Percentiles rank a stretch among this genome's conserved stretches.
Conservation (phyloP, 2,888 invertebrate genomes). For the Sesia bembeciformis region DNA sequence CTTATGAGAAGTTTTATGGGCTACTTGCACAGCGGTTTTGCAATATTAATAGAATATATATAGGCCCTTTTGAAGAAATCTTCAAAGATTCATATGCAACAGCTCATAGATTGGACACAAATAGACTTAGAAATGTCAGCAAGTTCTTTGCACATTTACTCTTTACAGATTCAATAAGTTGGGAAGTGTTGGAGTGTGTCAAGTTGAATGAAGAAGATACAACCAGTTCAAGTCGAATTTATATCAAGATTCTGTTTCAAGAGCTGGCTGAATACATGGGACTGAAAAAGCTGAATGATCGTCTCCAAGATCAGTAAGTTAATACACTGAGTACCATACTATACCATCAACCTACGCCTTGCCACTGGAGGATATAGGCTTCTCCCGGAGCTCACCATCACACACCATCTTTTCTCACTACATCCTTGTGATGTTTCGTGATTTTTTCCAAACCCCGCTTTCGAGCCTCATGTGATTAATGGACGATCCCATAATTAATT, state of each 20-base stretch:
- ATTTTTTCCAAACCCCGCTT: too few species aligned
- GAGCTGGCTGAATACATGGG: conserved; percentile 98
- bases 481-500: too few species aligned
- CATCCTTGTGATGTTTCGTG: too few species aligned
- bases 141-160: conserved; percentile 97
- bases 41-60: conserved; percentile 92
- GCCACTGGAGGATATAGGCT: too few species aligned
- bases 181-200: conserved; percentile 93
- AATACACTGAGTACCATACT: not conserved
- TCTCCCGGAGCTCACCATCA: too few species aligned
- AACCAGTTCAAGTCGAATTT: conserved; percentile 96
- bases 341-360: too few species aligned
- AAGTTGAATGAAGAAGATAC: conserved; percentile 97
- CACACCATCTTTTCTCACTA: not conserved
- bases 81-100: conserved; percentile 96
- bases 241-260: conserved; percentile 97
- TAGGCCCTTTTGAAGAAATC: conserved; percentile 94
- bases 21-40: conserved; percentile 95
- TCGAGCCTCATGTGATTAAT: too few species aligned
- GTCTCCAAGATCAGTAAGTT: conserved; percentile 92
- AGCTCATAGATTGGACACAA: conserved; percentile 95
- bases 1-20: conserved; percentile 98
- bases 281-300: conserved; percentile 89
- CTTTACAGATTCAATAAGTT: conserved; percentile 96
- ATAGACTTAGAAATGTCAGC: conserved; percentile 95